Conservation (phyloP, 1,140 invertebrate genomes). For the Zaprionus lachaisei region DNA sequence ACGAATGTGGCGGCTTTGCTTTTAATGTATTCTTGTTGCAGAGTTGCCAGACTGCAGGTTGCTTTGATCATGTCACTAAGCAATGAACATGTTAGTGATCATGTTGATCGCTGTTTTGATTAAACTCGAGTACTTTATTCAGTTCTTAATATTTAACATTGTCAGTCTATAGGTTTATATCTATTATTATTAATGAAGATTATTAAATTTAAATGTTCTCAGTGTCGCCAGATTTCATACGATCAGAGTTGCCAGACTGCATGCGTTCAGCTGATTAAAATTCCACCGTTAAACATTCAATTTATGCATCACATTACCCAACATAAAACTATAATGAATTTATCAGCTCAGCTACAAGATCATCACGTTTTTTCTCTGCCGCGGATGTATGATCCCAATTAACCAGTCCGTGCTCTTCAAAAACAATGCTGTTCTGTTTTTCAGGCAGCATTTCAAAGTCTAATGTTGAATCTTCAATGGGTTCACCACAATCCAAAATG, state of each 20-base stretch:
- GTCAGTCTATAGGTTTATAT: not conserved
- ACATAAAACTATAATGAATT: not conserved
- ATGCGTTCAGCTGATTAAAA: not conserved
- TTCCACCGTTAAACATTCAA: not conserved
- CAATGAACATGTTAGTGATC: too few species aligned
- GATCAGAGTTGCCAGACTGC: not conserved
- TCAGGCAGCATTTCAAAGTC: conserved; percentile 38
- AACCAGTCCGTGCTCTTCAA: conserved; percentile 35
- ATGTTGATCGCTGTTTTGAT: not conserved
- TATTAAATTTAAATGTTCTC: not conserved
- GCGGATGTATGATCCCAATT: conserved; percentile 27
- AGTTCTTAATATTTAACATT: not conserved
- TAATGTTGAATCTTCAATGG: conserved; percentile 32
- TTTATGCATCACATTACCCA: not conserved
- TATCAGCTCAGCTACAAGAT: conserved; percentile 25
- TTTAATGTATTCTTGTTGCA: not conserved
- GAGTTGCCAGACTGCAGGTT: not conserved
- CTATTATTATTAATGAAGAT: not conserved
- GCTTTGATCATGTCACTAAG: not conserved
- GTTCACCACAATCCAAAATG: conserved; percentile 43
- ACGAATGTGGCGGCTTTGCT: conserved; percentile 25
- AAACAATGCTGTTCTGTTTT: conserved; percentile 16
- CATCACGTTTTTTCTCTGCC: conserved; percentile 48
- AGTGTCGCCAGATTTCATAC: not conserved
- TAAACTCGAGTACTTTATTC: not conserved